These are phyloP conservation scores for Drosophila rufa DNA, from an alignment of 1,140 invertebrate species.

Conservation along the genomic window DNA sequence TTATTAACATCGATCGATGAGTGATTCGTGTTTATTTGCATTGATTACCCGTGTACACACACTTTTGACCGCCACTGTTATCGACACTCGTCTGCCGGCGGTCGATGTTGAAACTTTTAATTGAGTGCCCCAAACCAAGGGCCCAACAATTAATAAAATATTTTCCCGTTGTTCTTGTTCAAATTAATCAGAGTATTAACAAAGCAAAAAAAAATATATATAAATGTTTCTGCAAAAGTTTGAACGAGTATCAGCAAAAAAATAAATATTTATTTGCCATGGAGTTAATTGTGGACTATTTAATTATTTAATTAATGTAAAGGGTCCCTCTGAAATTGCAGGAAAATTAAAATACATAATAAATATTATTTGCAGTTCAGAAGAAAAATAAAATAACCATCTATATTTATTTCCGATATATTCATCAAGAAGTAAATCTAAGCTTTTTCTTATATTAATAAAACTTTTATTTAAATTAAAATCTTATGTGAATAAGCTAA, in stretches of 20 bases:
- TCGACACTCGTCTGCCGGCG: constrained; percentile 71
- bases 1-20: constrained; percentile 67
- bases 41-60: constrained; percentile 69
- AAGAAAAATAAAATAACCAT: no score
- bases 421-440: no score
- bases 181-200: constrained; percentile 46
- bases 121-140: constrained; percentile 58
- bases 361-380: no score
- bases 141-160: constrained; percentile 70
- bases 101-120: constrained; percentile 78
- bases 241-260: background rate
- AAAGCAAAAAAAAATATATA: constrained; percentile 23
- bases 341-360: no score
- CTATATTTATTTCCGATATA: no score
- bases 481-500: no score
- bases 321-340: background rate
- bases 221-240: constrained; percentile 18
- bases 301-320: background rate
- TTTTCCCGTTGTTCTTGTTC: constrained; percentile 33
- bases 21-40: constrained; percentile 64
- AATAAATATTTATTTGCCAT: background rate
- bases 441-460: no score
- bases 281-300: background rate
- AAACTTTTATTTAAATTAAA: no score
- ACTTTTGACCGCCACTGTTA: constrained; percentile 73